Conservation (phyloP, 2,888 invertebrate genomes). For the Ptilodon capucinus region DNA sequence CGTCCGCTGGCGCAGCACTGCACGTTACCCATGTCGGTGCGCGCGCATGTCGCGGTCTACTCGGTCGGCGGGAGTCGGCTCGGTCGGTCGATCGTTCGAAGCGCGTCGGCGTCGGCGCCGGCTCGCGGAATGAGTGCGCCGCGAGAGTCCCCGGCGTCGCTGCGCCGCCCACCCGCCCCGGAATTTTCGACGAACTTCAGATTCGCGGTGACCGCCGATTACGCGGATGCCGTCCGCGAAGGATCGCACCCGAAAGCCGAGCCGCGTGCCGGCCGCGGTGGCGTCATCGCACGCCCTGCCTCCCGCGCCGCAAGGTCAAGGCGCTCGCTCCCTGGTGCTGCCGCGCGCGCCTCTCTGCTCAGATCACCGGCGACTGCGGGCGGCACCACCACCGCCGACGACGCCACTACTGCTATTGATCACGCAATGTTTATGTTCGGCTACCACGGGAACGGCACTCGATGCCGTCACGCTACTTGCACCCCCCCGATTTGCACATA, state of each 20-base stretch:
- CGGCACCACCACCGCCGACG: conserved; percentile 42
- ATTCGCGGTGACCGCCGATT: conserved; percentile 76
- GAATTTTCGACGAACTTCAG: conserved; percentile 73
- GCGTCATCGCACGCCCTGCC: conserved; percentile 76
- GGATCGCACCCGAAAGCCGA: conserved; percentile 82
- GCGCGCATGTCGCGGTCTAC: conserved; percentile 77
- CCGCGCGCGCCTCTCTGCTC: conserved; percentile 55
- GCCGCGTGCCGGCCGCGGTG: conserved; percentile 74
- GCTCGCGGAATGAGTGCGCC: conserved; percentile 74
- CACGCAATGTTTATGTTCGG: conserved; percentile 72
- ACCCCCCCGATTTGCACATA: conserved; percentile 42
- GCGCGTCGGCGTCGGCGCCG: conserved; percentile 81
- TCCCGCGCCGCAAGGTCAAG: conserved; percentile 79
- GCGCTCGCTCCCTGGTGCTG: conserved; percentile 72
- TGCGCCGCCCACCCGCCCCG: conserved; percentile 71
- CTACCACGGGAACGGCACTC: conserved; percentile 73
- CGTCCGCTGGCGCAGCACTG: conserved; percentile 80
- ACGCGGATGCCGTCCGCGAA: conserved; percentile 79
- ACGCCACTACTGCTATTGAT: conserved; percentile 64
- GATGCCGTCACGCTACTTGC: conserved; percentile 47
- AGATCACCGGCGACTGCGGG: conserved; percentile 45
- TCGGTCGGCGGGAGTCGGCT: conserved; percentile 71
- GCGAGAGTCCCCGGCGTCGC: conserved; percentile 62
- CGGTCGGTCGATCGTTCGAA: conserved; percentile 80
- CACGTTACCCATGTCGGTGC: conserved; percentile 80